These are phyloP conservation scores for Phycodurus eques DNA, from an alignment of 2,113 vertebrate genomes.

Conservation along the genomic window DNA sequence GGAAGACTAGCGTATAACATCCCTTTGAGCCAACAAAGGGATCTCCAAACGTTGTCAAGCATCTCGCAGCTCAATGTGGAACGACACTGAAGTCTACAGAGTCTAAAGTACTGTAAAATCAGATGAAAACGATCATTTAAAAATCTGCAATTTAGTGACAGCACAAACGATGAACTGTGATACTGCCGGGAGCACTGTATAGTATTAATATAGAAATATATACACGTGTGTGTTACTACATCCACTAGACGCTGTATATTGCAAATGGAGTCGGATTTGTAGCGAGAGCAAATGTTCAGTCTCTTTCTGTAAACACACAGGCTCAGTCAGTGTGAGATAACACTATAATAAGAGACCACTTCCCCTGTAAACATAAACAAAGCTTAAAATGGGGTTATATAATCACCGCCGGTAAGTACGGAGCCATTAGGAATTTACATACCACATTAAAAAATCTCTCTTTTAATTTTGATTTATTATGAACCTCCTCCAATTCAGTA, in stretches of 20 bases:
- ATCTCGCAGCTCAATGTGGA: no score
- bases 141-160: no score
- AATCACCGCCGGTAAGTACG: background rate
- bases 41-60: no score
- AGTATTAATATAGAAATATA: background rate
- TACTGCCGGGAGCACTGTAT: background rate
- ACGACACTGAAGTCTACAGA: no score
- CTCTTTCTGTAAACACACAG: background rate
- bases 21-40: no score
- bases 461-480: slow-evolving; percentile 1
- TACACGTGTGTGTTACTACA: background rate
- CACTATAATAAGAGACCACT: background rate
- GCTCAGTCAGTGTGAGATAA: slow-evolving; percentile 8
- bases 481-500: background rate
- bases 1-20: no score
- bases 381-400: background rate
- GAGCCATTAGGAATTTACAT: background rate
- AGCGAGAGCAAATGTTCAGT: background rate
- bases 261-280: background rate
- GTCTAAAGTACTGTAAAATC: no score
- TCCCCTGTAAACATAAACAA: background rate
- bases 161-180: no score
- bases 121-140: no score
- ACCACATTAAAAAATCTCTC: slow-evolving; percentile 1
- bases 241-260: background rate